Evolutionary conservation across 2,113 vertebrate species (phyloP).

Genomic region (Brachyhypopomus gauderio): DNA sequence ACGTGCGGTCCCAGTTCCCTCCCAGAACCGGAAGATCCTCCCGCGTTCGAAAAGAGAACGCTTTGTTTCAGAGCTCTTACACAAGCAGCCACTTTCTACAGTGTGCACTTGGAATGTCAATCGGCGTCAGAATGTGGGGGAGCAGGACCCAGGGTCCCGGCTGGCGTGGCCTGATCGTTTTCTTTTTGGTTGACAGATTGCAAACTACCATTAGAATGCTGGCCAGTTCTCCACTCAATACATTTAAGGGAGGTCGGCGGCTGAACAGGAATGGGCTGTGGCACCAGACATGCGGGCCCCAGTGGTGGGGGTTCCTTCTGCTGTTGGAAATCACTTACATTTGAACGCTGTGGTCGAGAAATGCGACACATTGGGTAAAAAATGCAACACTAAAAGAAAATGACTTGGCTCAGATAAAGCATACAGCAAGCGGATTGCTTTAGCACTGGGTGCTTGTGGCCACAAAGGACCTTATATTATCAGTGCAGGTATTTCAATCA

Average conservation of each 20-base stretch:
- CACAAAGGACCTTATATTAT: background rate
- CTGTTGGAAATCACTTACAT: slow-evolving; percentile 34
- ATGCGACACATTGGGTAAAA: background rate
- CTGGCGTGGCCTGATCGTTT: slow-evolving; percentile 51
- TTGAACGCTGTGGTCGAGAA: background rate
- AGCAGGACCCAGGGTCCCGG: slow-evolving; percentile 57
- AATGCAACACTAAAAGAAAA: slow-evolving; percentile 2
- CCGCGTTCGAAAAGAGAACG: slow-evolving; percentile 65
- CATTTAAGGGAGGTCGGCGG: slow-evolving; percentile 44
- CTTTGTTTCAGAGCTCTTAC: slow-evolving; percentile 62
- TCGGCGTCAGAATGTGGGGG: slow-evolving; percentile 53
- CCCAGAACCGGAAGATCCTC: slow-evolving; percentile 53
- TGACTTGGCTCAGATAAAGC: background rate
- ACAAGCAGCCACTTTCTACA: slow-evolving; percentile 61
- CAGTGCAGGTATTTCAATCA: background rate
- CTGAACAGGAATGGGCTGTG: slow-evolving; percentile 46
- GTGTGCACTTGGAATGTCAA: slow-evolving; percentile 65
- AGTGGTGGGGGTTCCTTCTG: slow-evolving; percentile 2
- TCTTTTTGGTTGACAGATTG: slow-evolving; percentile 58
- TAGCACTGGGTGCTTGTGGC: too few relatives aligned
- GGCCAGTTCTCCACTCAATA: slow-evolving; percentile 52
- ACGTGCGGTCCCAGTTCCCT: too few relatives aligned
- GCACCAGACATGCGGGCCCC: slow-evolving; percentile 14
- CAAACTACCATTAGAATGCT: slow-evolving; percentile 58
- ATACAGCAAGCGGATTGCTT: background rate